Base-by-base conservation (phyloP, 2,888 invertebrate genomes). In the Lasioglossum lativentre region DNA sequence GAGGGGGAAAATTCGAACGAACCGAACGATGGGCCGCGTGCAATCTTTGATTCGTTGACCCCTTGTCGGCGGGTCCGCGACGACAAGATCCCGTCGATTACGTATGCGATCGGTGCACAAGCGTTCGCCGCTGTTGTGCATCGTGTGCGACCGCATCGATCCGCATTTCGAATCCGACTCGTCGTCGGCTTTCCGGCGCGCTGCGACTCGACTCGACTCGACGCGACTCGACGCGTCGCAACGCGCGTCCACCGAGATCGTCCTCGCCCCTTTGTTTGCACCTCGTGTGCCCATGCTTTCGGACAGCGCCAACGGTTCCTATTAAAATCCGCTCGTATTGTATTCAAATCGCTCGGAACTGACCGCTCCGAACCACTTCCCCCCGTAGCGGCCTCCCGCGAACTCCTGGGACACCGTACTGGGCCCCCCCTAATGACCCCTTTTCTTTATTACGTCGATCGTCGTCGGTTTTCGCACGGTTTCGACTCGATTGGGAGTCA, bases 71-170 rank as follows among this genome's bases (percentile, higher is more conserved):
- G n/a, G 23, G 27, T 73, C 45, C 71, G 75, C 59, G 34, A n/a
- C 34, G 75, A 63, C n/a, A 63, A 63, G 77, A 47, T 66, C 52
- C 63, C 42, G 27, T 71, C 68, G 87, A 94, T 94, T 92, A 91
- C 88, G 94, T 92, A 94, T 94, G 92, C 94, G 91, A 90, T 86
- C 88, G 90, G 92, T 92, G 94, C 92, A 80, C 93, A 89, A 5
- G 59, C 59, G 59, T 27, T 59, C 27, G 59, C 52, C 52, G 52
- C 52, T 52, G 92, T 52, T 52, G 92, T 92, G 93, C 95, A 92
- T 94, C 95, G 95, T 95, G 94, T 95, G 95, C 91, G 95, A 95
- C 92, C 95, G 92, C 94, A 94, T 95, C 94, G 94, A 95, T 95
- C 95, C 90, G 93, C 91, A 91, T 52, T 92, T 93, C 92, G 91